phyloP scores from a whole-genome alignment of 2,797 vertebrate genomes.

The Poeciliopsis presidionis region DNA sequence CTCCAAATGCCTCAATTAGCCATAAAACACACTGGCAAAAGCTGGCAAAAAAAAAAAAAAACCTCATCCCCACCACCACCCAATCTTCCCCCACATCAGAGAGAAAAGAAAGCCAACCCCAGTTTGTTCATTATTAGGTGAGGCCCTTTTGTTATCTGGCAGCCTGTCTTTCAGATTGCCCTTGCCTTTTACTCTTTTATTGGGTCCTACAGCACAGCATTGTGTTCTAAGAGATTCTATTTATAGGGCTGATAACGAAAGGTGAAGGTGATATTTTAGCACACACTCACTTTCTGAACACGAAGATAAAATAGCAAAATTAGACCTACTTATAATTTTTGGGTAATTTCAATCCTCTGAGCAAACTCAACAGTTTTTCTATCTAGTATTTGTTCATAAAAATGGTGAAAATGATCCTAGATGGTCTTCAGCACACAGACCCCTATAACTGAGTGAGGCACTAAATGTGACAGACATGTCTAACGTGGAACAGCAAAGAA shows the following conservation, averaged over 20 bases:
- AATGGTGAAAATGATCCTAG: slow-evolving; percentile 41
- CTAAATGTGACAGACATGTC: slow-evolving; percentile 50
- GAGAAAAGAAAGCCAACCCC: slow-evolving; percentile 68
- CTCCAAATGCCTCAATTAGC: slow-evolving; percentile 86
- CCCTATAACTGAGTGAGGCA: slow-evolving; percentile 52
- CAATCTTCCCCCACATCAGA: slow-evolving; percentile 36
- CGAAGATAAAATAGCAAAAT: slow-evolving; percentile 67
- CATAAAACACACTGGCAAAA: slow-evolving; percentile 82
- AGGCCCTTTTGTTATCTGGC: slow-evolving; percentile 81
- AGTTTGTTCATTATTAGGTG: slow-evolving; percentile 82
- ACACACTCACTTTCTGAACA: slow-evolving; percentile 65
- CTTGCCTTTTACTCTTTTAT: slow-evolving; percentile 80
- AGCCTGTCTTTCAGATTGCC: slow-evolving; percentile 81
- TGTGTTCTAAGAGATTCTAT: slow-evolving; percentile 85
- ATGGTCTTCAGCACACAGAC: slow-evolving; percentile 10
- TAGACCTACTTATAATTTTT: slow-evolving; percentile 67
- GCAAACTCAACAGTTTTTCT: slow-evolving; percentile 49
- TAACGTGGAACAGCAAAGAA: slow-evolving; percentile 60
- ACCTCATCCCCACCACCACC: slow-evolving; percentile 23
- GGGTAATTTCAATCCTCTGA: slow-evolving; percentile 49
- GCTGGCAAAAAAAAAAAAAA: slow-evolving; percentile 59
- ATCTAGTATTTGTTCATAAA: slow-evolving; percentile 56
- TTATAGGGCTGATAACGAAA: slow-evolving; percentile 79
- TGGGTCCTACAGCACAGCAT: slow-evolving; percentile 80
- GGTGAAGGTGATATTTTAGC: slow-evolving; percentile 70